These are phyloP conservation scores for Triops cancriformis DNA, from an alignment of 1,140 invertebrate species.

Conservation along the genomic window DNA sequence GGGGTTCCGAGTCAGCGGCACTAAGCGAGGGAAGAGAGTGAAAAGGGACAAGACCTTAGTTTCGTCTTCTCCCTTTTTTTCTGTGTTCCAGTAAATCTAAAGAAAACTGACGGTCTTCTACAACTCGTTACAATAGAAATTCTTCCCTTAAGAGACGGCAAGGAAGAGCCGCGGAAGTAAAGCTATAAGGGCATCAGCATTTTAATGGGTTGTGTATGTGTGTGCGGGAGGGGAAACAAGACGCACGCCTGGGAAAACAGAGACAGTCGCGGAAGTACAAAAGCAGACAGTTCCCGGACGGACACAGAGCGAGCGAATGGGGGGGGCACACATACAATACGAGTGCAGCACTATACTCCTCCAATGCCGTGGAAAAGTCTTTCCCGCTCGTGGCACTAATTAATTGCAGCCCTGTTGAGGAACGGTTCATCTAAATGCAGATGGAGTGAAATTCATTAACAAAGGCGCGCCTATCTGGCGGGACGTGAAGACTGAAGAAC, in stretches of 20 bases:
- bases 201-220: constrained; percentile 14
- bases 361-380: background rate
- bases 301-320: background rate
- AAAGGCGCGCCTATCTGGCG: constrained; percentile 11
- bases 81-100: background rate
- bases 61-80: background rate
- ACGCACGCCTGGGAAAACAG: constrained; percentile 12
- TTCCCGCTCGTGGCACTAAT: constrained; percentile 11
- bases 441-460: constrained; percentile 14
- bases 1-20: background rate
- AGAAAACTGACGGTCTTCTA: constrained; percentile 4
- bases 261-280: constrained; percentile 12
- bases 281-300: constrained; percentile 8
- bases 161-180: constrained; percentile 8
- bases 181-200: constrained; percentile 13
- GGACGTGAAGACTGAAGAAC: constrained; percentile 9
- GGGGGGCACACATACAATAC: background rate
- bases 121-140: background rate
- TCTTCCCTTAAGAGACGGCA: background rate
- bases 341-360: too few species aligned
- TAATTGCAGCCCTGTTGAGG: constrained; percentile 12
- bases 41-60: background rate
- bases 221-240: background rate
- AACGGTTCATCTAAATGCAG: constrained; percentile 13
- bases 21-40: background rate